Evolutionary conservation across 1,140 invertebrate species (phyloP), one percentile per base, ranked within the genome.

Genomic region (Anoplolepis gracilipes): DNA sequence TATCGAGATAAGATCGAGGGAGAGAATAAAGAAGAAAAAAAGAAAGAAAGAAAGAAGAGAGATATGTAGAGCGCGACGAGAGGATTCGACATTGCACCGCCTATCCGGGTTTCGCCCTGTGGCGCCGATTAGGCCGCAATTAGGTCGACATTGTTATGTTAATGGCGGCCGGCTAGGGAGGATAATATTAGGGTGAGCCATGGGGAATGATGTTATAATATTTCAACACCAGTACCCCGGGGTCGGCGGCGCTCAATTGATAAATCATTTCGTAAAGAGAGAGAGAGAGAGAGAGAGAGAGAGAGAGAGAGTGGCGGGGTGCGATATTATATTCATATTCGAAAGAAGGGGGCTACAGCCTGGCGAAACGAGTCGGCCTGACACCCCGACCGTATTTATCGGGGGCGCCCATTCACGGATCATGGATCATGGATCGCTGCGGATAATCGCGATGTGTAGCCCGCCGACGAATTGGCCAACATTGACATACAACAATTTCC

Each of bases 91-190:
- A 49, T 30, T 57, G 69, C 57, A 22, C 36, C 33, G 84, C 67
- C 81, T 76, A 86, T 87, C 84, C 79, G 72, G 76, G 84, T 89
- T 92, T 88, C 61, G 89, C 90, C 91, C 65, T 62, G 49, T 85
- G 90, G 91, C 88, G 90, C 91, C 93, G 92, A 94, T 95, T 94
- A 95, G 92, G 59, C 90, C 86, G 89, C 94, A 94, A 95, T 95
- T 95, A 95, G 92, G 88, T 85, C 90, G 89, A 92, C 91, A 95
- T 95, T 95, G 94, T 95, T 92, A 95, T 95, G 94, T 93, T 95
- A 94, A 95, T 94, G 87, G 86, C 81, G 85, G 69, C 85, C 85
- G 87, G 88, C 90, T 88, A 88, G 84, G 76, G 75, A 87, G 90
- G 92, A 91, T 93, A 93, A 94, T 93, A 93, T 92, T 92, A 93